Percentiles rank a stretch among this genome's conserved stretches.
phyloP scores from a whole-genome alignment of 2,113 vertebrate genomes.

The Neogobius melanostomus region DNA sequence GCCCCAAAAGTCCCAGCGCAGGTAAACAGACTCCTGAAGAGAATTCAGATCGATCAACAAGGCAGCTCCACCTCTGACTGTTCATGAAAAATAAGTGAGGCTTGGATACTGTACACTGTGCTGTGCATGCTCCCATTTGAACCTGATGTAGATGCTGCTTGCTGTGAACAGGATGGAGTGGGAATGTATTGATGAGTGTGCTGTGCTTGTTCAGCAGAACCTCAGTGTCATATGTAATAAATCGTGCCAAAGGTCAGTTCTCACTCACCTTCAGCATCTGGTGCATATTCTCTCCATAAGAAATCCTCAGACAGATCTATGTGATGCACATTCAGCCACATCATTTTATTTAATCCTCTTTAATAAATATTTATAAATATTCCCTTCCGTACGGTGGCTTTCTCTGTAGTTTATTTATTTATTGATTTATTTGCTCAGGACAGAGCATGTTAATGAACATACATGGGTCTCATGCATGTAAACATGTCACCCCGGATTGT shows the following conservation, averaged over 20 bases:
- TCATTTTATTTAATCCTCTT: no score
- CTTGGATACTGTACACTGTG: background rate
- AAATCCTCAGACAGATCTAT: no score
- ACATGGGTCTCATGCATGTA: no score
- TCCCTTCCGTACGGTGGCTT: no score
- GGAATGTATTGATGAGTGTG: conserved; percentile 25
- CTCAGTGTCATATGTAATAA: conserved; percentile 1
- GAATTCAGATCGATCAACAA: background rate
- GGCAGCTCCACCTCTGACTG: background rate
- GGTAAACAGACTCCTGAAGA: background rate
- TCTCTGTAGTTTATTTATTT: no score
- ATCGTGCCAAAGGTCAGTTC: conserved; percentile 26
- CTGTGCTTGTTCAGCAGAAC: conserved; percentile 20
- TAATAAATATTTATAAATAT: no score
- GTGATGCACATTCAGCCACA: no score
- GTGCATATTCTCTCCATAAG: background rate
- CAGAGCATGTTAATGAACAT: no score
- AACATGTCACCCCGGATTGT: no score
- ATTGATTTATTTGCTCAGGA: no score
- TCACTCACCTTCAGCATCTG: conserved; percentile 15
- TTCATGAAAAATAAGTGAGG: background rate
- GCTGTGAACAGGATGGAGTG: conserved; percentile 1
- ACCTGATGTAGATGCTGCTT: conserved; percentile 6
- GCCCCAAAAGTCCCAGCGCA: background rate
- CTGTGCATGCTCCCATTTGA: no score